Evolutionary conservation across 2,113 vertebrate genomes (phyloP), one percentile per base, ranked within the genome.

Genomic region (Mirounga angustirostris): DNA sequence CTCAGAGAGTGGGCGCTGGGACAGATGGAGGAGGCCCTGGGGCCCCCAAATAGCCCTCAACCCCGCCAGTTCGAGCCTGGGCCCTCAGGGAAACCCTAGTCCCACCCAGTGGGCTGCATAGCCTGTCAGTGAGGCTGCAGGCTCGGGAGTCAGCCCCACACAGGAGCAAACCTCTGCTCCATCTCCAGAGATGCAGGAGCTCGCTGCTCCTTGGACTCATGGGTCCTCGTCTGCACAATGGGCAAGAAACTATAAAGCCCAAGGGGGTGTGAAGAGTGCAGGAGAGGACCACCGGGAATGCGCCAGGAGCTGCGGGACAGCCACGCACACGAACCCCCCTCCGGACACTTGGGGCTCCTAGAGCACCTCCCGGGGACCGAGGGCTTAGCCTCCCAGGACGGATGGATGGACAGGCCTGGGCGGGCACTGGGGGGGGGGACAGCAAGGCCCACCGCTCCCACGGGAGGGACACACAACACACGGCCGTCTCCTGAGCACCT

Each of bases 101-200:
- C 79, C 86, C 3, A 0, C 43, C 33, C 63, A 2, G 16, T 1
- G 3, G 74, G 50, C 63, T 36, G 22, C 21, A 40, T 2, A 7
- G 30, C 11, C 52, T 40, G 0, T 0, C 1, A 16, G 30, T 11
- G 63, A 28, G 8, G 28, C 43, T 7, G 0, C 30, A 7, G 84
- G 84, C 52, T 10, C 58, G 2, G 36, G 14, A 21, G 15, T 36
- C 43, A 63, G 33, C 69, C 24, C 40, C 4, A 36, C 5, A 10
- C 16, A 22, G 33, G 67, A 43, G 58, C 71, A 43, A 12, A 36
- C 1, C 83, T 59, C 36, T 16, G 21, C 59, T n/a, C 36, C 6
- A 0, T 40, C 69, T 43, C 26, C 40, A 14, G 33, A 0, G 0
- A 2, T 8, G 5, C 33, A 33, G 81, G 46, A 22, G 15, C 50